Percentiles rank a stretch among this genome's conserved stretches.
Evolutionary conservation across 2,113 vertebrate species (phyloP).

Genomic region (Piprites chloris): DNA sequence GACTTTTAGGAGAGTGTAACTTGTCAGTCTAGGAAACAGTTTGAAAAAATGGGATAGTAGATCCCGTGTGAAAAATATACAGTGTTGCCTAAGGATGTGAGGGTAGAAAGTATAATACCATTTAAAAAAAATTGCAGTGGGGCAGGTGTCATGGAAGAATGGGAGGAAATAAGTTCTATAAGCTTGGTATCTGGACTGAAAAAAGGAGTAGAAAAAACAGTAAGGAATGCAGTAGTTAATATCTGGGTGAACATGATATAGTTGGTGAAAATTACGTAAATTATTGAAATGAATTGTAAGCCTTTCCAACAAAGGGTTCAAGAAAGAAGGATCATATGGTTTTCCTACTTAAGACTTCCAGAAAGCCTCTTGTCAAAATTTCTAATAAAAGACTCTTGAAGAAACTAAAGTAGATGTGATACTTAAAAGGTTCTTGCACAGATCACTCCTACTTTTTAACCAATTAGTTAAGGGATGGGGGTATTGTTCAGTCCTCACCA

Average conservation of each 20-base stretch:
- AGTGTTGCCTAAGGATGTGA: not conserved
- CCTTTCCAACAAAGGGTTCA: not conserved
- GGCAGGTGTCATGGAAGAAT: not conserved
- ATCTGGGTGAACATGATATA: not conserved
- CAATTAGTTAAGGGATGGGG: too few relatives aligned
- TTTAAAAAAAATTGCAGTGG: rapidly evolving
- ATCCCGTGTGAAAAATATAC: not conserved
- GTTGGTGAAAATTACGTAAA: not conserved
- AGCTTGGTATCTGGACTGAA: not conserved
- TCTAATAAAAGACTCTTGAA: not conserved
- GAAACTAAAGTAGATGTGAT: not conserved
- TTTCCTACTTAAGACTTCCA: not conserved
- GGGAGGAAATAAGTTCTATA: not conserved
- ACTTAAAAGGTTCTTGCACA: not conserved
- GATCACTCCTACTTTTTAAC: too few relatives aligned
- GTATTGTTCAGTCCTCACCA: not conserved
- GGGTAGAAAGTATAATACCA: not conserved
- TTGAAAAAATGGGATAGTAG: not conserved
- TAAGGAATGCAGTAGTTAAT: not conserved
- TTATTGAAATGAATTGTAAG: not conserved
- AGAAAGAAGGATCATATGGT: not conserved
- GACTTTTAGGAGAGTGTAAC: not conserved
- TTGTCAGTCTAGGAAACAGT: not conserved
- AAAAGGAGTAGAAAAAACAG: not conserved
- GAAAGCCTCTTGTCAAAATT: not conserved